phyloP scores from a whole-genome alignment of 2,113 vertebrate species.

The Misgurnus mizolepis region DNA sequence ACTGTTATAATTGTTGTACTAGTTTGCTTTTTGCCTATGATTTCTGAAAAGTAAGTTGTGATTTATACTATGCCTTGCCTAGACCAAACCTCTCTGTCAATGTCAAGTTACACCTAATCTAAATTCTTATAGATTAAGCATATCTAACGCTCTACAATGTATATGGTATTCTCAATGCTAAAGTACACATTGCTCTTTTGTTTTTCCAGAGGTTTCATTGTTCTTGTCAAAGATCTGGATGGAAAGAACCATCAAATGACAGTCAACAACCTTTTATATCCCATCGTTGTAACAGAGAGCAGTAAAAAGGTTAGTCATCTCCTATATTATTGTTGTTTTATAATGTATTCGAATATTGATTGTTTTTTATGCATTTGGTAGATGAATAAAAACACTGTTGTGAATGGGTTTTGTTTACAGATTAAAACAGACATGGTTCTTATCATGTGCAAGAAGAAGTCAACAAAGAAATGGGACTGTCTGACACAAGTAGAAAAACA shows the following conservation, averaged over 20 bases:
- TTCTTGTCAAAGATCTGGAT: constrained; percentile 90
- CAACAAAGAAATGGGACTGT: constrained; percentile 89
- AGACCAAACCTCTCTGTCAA: too few species aligned
- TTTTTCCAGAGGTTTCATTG: constrained; percentile 83
- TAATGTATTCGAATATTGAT: neutral
- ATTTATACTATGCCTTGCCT: neutral
- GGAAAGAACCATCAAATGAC: constrained; percentile 94
- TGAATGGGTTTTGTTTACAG: constrained; percentile 63
- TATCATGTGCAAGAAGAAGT: constrained; percentile 90
- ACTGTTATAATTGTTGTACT: neutral
- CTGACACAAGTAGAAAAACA: constrained; percentile 92
- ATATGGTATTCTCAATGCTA: neutral
- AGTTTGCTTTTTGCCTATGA: neutral
- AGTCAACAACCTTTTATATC: constrained; percentile 86
- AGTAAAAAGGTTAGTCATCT: constrained; percentile 81
- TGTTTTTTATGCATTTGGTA: neutral
- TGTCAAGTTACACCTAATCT: too few species aligned
- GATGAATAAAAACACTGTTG: neutral
- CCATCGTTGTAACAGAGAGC: constrained; percentile 86
- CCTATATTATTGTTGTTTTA: neutral
- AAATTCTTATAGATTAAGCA: too few species aligned
- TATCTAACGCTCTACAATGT: neutral
- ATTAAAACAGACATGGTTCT: constrained; percentile 93
- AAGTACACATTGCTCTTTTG: neutral
- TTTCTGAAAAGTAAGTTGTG: neutral